These are phyloP conservation scores for Achatina immaculata DNA, from an alignment of 1,140 invertebrate species.

Conservation along the genomic window DNA sequence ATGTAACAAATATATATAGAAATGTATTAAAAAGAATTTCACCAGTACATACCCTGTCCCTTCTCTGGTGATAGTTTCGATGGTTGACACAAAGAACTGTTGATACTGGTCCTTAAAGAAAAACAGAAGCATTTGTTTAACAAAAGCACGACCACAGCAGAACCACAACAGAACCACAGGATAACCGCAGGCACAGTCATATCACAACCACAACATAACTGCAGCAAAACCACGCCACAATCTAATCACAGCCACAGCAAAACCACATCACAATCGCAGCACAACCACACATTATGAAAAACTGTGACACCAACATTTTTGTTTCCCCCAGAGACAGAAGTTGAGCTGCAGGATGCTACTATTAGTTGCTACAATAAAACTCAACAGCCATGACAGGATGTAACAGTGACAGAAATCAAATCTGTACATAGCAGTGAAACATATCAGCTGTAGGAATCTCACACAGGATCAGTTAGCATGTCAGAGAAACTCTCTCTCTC, in stretches of 20 bases:
- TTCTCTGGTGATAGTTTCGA: conserved; percentile 41
- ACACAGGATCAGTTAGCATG: no score
- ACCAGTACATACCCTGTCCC: conserved; percentile 11
- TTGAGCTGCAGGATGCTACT: no score
- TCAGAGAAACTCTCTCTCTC: no score
- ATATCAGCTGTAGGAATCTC: no score
- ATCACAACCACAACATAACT: no score
- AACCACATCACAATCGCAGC: not conserved
- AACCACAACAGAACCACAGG: not conserved
- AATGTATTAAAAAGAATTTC: not conserved
- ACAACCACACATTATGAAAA: no score
- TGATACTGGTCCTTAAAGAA: conserved; percentile 57
- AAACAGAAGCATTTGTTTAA: not conserved
- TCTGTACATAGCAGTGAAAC: no score
- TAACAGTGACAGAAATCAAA: no score
- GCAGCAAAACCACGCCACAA: not conserved
- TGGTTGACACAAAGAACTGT: conserved; percentile 56
- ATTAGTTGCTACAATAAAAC: no score
- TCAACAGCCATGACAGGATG: no score
- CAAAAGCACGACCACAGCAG: not conserved
- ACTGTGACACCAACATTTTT: no score
- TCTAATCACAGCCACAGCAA: not conserved
- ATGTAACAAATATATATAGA: not conserved
- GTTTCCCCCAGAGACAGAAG: no score
- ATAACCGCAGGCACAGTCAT: not conserved